phyloP scores from a whole-genome alignment of 30 jellyfish, hydroid and myxozoan genomes.

The Cassiopea xamachana region DNA sequence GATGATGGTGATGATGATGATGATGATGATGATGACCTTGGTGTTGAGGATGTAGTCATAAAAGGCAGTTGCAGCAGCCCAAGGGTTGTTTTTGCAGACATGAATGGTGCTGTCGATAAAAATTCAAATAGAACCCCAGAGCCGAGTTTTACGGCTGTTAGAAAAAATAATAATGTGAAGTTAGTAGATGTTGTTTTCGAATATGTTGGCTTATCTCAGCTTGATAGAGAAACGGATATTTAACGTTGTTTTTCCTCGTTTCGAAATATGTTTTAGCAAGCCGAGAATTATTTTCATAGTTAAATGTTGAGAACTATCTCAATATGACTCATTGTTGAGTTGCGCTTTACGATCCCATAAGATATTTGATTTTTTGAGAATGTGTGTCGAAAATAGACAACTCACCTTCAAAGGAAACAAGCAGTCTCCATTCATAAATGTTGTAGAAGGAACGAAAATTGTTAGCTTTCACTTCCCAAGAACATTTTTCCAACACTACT shows the following conservation, averaged over 20 bases:
- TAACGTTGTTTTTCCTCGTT: neutral
- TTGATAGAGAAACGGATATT: conserved; percentile 60
- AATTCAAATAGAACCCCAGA: conserved; percentile 28
- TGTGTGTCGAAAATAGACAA: no score
- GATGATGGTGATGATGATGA: neutral
- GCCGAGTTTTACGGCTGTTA: neutral
- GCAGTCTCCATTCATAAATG: no score
- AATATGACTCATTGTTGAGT: neutral
- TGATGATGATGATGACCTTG: neutral
- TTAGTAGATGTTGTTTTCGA: conserved; percentile 22
- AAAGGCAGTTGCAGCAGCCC: neutral
- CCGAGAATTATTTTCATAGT: neutral
- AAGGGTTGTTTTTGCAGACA: neutral
- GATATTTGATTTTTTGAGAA: no score
- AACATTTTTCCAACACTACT: no score
- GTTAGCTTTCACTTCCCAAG: no score
- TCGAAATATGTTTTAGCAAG: neutral
- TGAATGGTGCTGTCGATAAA: conserved; percentile 19
- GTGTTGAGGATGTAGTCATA: neutral
- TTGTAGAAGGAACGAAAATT: no score
- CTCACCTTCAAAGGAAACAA: no score
- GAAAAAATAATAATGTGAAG: neutral
- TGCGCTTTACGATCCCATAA: neutral
- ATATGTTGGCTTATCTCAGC: conserved; percentile 18
- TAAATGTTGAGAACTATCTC: neutral